Evolutionary conservation across 2,113 vertebrate species (phyloP).

Genomic region (Anguilla rostrata): DNA sequence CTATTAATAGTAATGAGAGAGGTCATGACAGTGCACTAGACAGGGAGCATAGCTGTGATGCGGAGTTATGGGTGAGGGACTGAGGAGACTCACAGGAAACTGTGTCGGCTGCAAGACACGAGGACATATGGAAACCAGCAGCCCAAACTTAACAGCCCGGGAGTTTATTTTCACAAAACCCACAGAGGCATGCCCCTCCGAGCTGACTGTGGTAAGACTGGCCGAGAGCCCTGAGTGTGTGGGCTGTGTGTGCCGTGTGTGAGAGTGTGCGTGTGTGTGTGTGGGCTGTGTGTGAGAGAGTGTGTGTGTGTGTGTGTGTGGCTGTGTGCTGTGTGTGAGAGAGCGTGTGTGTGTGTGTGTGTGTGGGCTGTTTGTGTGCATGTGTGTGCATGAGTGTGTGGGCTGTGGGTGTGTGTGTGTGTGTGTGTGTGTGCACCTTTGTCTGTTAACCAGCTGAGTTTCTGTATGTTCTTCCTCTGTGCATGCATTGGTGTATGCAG

Average conservation of each 20-base stretch:
- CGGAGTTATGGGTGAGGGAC: neutral
- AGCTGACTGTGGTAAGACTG: neutral
- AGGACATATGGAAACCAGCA: neutral
- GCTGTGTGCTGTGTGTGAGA: neutral
- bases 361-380: no score
- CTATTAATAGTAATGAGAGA: neutral
- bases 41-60: neutral
- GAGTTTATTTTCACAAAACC: conserved; percentile 23
- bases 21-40: neutral
- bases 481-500: neutral
- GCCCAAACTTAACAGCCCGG: neutral
- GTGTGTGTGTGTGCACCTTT: neutral
- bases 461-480: neutral
- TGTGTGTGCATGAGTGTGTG: neutral
- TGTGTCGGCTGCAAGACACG: neutral
- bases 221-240: neutral
- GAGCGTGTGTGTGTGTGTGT: no score
- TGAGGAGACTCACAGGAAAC: neutral
- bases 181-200: neutral
- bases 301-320: no score
- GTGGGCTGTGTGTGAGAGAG: no score
- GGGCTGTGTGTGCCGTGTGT: neutral
- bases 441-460: neutral
- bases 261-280: neutral
- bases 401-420: neutral